phyloP scores from a whole-genome alignment of 2,888 invertebrate genomes.

The Caenorhabditis zanzibari region DNA sequence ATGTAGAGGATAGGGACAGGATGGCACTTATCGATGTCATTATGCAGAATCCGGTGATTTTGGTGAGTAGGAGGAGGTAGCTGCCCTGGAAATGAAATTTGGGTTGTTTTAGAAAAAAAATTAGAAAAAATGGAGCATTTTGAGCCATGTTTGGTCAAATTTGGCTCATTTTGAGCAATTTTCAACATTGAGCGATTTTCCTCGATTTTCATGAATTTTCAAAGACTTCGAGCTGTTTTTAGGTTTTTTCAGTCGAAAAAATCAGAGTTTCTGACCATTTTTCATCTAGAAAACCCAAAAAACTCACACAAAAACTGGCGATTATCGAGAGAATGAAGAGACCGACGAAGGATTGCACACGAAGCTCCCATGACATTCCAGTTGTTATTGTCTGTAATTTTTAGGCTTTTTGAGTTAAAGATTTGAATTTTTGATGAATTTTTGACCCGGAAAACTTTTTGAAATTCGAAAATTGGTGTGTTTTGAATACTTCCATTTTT shows the following conservation, averaged over 20 bases:
- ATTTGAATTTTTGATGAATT: background rate
- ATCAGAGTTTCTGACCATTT: background rate
- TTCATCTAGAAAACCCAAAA: background rate
- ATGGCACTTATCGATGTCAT: conserved; percentile 92
- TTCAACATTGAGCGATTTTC: too few species aligned
- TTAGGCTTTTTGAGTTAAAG: background rate
- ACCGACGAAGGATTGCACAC: conserved; percentile 90
- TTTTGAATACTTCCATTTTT: background rate
- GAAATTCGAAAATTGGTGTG: background rate
- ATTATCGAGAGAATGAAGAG: conserved; percentile 91
- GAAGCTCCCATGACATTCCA: conserved; percentile 91
- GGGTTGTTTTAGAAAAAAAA: too few species aligned
- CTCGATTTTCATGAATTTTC: background rate
- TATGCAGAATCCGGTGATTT: conserved; percentile 87
- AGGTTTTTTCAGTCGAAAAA: too few species aligned
- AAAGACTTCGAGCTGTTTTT: background rate
- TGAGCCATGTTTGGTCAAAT: background rate
- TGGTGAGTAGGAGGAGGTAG: conserved; percentile 78
- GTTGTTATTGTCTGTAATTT: conserved; percentile 88
- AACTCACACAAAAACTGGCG: conserved; percentile 88
- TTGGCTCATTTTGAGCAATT: background rate
- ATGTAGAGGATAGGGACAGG: conserved; percentile 89
- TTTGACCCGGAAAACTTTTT: conserved; percentile 2
- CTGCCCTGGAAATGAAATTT: too few species aligned
- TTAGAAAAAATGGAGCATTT: background rate